Percentiles rank a stretch among this genome's conserved stretches.
Conservation (phyloP, 2,888 invertebrate species). For the Drosophila kuntzei region DNA sequence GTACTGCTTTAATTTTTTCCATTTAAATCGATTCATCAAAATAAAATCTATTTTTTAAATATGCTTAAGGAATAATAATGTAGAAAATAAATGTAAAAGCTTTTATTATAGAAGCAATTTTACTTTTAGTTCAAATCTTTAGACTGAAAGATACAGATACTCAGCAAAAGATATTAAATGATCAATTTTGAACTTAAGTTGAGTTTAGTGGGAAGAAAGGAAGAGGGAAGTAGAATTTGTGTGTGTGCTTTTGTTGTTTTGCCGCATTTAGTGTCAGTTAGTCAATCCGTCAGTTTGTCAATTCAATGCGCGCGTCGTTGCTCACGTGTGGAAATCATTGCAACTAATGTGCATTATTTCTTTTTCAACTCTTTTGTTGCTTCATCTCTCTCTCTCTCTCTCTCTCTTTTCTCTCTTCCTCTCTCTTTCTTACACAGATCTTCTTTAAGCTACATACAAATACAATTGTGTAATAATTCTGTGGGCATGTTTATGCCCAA, state of each 20-base stretch:
- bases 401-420: background rate
- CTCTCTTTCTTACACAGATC: background rate
- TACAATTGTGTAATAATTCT: conserved; percentile 78
- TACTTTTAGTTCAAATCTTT: no score
- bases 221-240: no score
- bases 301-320: conserved; percentile 31
- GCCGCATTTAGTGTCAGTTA: background rate
- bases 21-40: no score
- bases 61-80: no score
- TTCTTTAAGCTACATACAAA: conserved; percentile 18
- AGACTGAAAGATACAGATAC: no score
- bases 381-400: background rate
- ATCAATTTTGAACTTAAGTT: no score
- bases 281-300: conserved; percentile 52
- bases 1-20: no score
- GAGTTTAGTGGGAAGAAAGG: no score
- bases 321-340: conserved; percentile 74
- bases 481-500: conserved; percentile 45
- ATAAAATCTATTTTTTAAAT: no score
- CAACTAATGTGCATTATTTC: conserved; percentile 71
- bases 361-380: conserved; percentile 43
- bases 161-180: no score
- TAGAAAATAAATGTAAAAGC: no score
- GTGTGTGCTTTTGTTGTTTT: background rate
- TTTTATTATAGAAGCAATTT: no score